Percentiles rank a stretch among this genome's conserved stretches.
Conservation (phyloP, 1,140 invertebrate species). For the Augochlora pura region DNA sequence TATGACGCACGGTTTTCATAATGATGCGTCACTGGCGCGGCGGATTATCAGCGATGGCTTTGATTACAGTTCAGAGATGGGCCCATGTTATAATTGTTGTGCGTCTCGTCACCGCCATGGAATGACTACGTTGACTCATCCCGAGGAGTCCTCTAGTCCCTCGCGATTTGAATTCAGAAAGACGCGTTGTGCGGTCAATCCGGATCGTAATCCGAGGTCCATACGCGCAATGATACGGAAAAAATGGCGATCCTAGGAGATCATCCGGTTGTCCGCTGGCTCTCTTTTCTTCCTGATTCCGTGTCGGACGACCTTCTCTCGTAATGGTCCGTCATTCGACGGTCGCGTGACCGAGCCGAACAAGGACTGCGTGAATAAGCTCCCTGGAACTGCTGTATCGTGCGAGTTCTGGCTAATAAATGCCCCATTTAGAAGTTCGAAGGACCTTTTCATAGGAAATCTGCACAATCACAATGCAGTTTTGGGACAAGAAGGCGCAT, state of each 20-base stretch:
- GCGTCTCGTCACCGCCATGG: conserved; percentile 13
- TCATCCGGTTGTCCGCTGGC: conserved; percentile 6
- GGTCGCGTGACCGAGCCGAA: conserved; percentile 26
- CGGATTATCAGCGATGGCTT: neutral
- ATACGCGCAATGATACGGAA: neutral
- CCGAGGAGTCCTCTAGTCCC: neutral
- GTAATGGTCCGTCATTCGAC: conserved; percentile 22
- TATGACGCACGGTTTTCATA: conserved; percentile 26
- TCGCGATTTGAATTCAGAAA: neutral
- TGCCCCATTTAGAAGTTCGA: neutral
- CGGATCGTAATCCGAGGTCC: neutral
- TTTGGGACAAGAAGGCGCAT: neutral
- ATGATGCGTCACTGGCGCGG: conserved; percentile 21
- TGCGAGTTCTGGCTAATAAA: conserved; percentile 9
- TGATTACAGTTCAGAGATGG: conserved; percentile 17
- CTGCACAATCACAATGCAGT: neutral
- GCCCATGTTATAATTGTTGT: conserved; percentile 17
- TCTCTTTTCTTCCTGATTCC: conserved; percentile 52
- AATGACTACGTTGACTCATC: conserved; percentile 29
- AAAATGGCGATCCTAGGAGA: neutral
- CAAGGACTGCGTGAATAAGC: conserved; percentile 25
- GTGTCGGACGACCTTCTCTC: conserved; percentile 38
- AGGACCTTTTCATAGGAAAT: neutral
- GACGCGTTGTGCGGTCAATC: neutral
- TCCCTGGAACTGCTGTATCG: neutral